Evolutionary conservation across 2,113 vertebrate genomes (phyloP).

Genomic region (Bolborhynchus lineola): DNA sequence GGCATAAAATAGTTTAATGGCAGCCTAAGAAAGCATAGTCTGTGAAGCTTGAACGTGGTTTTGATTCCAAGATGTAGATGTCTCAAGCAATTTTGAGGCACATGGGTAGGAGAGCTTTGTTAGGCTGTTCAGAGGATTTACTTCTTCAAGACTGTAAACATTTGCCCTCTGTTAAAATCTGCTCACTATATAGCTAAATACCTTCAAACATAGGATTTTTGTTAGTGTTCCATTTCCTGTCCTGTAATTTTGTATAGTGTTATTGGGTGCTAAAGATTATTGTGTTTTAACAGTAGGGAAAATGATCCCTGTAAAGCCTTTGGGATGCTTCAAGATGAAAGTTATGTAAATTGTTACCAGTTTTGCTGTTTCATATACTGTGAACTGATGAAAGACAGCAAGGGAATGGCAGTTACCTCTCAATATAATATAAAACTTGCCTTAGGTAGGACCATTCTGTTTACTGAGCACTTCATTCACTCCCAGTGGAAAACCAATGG

Average conservation of each 20-base stretch:
- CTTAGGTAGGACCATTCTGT: background rate
- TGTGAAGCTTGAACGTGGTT: background rate
- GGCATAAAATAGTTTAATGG: background rate
- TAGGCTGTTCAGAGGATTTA: background rate
- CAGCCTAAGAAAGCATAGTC: background rate
- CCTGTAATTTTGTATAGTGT: background rate
- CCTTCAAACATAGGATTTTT: background rate
- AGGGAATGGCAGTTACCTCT: background rate
- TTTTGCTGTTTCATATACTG: background rate
- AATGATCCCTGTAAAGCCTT: background rate
- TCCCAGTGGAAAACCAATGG: conserved; percentile 58
- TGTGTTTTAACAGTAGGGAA: background rate
- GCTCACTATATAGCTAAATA: background rate
- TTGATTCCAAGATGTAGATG: background rate
- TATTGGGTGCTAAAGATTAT: background rate
- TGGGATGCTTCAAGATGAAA: background rate
- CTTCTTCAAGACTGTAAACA: background rate
- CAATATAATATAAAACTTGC: background rate
- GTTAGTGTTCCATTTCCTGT: background rate
- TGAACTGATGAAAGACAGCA: background rate
- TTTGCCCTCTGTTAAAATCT: background rate
- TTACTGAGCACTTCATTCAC: conserved; percentile 6
- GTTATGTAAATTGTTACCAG: background rate
- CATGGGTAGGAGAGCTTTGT: background rate
- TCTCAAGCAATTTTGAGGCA: background rate